Conservation (phyloP, 2,888 invertebrate species). For the Drosophila mimetica region DNA sequence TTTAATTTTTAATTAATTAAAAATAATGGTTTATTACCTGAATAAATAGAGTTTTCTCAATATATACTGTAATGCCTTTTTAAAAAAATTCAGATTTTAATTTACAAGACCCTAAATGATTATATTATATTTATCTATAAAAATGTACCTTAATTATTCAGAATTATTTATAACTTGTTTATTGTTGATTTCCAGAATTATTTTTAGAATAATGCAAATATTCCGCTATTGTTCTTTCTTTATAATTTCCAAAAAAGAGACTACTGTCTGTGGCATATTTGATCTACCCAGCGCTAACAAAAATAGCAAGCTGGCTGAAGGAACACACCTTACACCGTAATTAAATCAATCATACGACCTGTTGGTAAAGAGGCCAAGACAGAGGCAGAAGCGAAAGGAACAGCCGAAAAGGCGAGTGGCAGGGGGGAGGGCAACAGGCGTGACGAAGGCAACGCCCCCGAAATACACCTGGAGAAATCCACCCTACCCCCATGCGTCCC, state of each 20-base stretch:
- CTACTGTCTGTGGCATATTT: not conserved
- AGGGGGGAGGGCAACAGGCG: constrained; percentile 39
- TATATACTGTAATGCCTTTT: too few relatives aligned
- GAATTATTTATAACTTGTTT: not conserved
- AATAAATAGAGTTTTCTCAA: too few relatives aligned
- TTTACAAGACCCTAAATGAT: too few relatives aligned
- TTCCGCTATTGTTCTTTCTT: too few relatives aligned
- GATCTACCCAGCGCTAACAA: not conserved
- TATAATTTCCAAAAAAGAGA: not conserved
- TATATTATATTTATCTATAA: too few relatives aligned
- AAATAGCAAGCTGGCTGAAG: constrained; percentile 29
- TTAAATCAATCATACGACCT: constrained; percentile 76
- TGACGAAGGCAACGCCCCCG: constrained; percentile 45
- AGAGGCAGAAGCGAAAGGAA: constrained; percentile 48
- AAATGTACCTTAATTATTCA: not conserved
- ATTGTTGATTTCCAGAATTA: not conserved
- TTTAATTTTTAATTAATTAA: too few relatives aligned
- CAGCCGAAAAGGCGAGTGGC: constrained; percentile 31
- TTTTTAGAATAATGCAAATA: too few relatives aligned
- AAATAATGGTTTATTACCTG: too few relatives aligned
- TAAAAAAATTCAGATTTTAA: too few relatives aligned
- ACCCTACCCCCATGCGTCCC: not conserved
- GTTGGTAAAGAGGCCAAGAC: constrained; percentile 39
- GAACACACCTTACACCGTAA: constrained; percentile 62
- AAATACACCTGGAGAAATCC: constrained; percentile 69